These are phyloP conservation scores for Mylabris phalerata DNA, from an alignment of 1,140 invertebrate species.

Conservation along the genomic window DNA sequence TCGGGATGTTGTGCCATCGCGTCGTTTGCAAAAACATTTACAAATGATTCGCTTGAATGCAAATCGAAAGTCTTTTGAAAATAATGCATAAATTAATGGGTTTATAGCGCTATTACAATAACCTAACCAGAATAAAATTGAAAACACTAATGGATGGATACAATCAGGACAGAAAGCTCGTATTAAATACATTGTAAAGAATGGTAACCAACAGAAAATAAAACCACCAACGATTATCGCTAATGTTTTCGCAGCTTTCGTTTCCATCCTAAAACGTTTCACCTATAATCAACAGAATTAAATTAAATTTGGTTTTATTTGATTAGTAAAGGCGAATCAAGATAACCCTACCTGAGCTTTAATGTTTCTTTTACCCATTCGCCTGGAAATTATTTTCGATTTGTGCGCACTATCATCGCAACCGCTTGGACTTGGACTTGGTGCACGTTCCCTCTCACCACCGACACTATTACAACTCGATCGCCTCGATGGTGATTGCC, in stretches of 20 bases:
- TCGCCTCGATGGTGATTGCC: conserved; percentile 24
- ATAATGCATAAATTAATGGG: conserved; percentile 86
- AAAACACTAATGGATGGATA: conserved; percentile 76
- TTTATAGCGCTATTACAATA: conserved; percentile 96
- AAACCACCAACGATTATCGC: conserved; percentile 92
- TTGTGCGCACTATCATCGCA: conserved; percentile 50
- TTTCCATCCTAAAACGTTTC: conserved; percentile 82
- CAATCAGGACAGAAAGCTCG: conserved; percentile 75
- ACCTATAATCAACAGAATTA: conserved; percentile 31
- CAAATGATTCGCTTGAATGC: conserved; percentile 90
- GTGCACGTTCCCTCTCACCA: conserved; percentile 28
- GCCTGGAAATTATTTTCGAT: conserved; percentile 56
- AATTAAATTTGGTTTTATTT: conserved; percentile 10
- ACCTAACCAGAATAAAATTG: conserved; percentile 92
- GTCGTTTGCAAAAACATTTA: conserved; percentile 61
- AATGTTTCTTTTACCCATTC: conserved; percentile 78
- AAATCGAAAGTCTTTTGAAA: conserved; percentile 86
- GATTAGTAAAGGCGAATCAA: neutral
- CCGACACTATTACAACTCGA: conserved; percentile 36
- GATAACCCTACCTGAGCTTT: conserved; percentile 55
- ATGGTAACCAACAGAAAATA: conserved; percentile 89
- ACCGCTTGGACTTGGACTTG: conserved; percentile 45
- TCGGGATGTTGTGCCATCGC: conserved; percentile 41
- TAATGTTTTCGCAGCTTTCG: conserved; percentile 89
- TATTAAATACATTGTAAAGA: conserved; percentile 89